Evolutionary conservation across 1,140 invertebrate genomes (phyloP).

Genomic region (Orchestia grillus): DNA sequence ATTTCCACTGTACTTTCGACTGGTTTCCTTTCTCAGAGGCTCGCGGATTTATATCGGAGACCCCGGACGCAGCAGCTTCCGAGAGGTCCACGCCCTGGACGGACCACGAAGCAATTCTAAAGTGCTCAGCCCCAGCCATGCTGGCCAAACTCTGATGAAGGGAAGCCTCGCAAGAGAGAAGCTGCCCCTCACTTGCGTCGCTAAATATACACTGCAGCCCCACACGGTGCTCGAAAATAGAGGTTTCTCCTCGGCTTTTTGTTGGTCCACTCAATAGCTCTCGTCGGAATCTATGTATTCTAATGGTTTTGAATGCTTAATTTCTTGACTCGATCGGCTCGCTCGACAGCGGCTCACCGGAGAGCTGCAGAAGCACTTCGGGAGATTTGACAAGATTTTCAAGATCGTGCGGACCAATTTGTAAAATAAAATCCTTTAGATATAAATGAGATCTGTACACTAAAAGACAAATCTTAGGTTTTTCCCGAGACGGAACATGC

Average conservation of each 20-base stretch:
- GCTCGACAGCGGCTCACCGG: too few relatives aligned
- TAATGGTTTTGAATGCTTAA: background rate
- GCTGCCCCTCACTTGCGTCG: background rate
- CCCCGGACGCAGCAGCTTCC: constrained; percentile 1
- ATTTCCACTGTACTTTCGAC: background rate
- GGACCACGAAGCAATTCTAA: background rate
- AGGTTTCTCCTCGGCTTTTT: background rate
- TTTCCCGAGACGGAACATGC: background rate
- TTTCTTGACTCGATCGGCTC: background rate
- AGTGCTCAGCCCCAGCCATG: background rate
- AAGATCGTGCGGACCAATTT: background rate
- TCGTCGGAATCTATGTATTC: background rate
- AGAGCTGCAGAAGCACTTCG: background rate
- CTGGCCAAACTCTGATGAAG: background rate
- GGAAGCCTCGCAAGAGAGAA: background rate
- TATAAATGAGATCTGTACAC: background rate
- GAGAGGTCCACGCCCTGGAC: background rate
- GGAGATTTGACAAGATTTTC: background rate
- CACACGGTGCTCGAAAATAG: constrained; percentile 35
- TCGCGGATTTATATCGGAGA: background rate
- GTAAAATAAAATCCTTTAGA: background rate
- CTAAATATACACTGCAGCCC: background rate
- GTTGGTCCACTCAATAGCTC: background rate
- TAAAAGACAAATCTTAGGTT: background rate
- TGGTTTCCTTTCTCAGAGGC: too few relatives aligned